phyloP scores from a whole-genome alignment of 2,113 vertebrate species.

The Callospermophilus lateralis region DNA sequence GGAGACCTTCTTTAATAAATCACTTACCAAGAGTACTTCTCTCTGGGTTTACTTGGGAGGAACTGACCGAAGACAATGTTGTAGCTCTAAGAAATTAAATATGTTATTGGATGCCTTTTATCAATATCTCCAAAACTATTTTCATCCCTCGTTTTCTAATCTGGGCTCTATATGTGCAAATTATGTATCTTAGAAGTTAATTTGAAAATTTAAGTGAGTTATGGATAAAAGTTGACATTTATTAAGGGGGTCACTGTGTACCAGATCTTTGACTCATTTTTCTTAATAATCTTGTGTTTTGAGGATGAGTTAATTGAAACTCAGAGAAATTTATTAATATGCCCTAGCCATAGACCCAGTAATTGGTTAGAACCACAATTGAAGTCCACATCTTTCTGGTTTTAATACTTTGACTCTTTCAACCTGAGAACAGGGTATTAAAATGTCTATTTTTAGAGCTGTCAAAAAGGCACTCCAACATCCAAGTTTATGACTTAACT shows the following conservation, averaged over 20 bases:
- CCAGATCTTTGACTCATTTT: background rate
- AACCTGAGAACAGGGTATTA: background rate
- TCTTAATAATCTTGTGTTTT: conserved; percentile 6
- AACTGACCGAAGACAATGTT: background rate
- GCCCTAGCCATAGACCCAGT: background rate
- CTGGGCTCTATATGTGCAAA: background rate
- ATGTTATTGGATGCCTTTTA: background rate
- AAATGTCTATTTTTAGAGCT: conserved; percentile 41
- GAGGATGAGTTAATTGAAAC: background rate
- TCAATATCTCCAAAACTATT: background rate
- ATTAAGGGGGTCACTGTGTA: background rate
- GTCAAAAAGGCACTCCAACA: background rate
- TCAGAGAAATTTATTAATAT: background rate
- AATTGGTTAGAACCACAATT: background rate
- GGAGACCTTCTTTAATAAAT: background rate
- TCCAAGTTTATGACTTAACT: conserved; percentile 21
- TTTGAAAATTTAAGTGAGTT: conserved; percentile 20
- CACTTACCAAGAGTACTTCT: background rate
- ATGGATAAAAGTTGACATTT: background rate
- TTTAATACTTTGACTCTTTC: conserved; percentile 33
- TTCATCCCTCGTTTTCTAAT: conserved; percentile 6
- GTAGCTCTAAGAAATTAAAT: background rate
- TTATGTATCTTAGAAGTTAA: conserved; percentile 36
- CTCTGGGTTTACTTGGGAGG: background rate
- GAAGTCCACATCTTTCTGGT: background rate